phyloP scores from a whole-genome alignment of 2,888 invertebrate species.

The Nomada ferruginata region DNA sequence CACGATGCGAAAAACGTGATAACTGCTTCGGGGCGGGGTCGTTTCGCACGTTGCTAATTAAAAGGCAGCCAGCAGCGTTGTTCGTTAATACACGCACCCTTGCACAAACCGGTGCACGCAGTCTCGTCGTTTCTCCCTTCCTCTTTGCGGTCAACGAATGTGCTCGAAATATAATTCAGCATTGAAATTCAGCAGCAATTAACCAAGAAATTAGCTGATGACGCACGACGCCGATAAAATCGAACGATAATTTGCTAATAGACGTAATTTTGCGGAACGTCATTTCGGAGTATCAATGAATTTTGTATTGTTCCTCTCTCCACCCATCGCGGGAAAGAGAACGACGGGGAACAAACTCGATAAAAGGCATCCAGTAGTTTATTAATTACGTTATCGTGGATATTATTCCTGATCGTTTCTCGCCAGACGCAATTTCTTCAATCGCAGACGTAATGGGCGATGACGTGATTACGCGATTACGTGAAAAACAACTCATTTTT shows the following conservation, averaged over 20 bases:
- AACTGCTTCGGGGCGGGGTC: conserved; percentile 27
- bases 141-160: not conserved
- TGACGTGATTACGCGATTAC: not conserved
- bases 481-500: too few relatives aligned
- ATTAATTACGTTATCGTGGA: conserved; percentile 11
- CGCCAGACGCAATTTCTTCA: not conserved
- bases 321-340: not conserved
- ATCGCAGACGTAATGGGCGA: not conserved
- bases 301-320: conserved; percentile 31
- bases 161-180: conserved; percentile 20
- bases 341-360: conserved; percentile 7
- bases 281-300: conserved; percentile 37
- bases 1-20: conserved; percentile 20
- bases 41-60: conserved; percentile 51
- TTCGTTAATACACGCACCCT: conserved; percentile 29
- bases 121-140: not conserved
- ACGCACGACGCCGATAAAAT: conserved; percentile 19
- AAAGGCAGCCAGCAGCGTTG: conserved; percentile 41
- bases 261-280: conserved; percentile 31
- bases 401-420: not conserved
- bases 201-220: conserved; percentile 21
- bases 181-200: conserved; percentile 30
- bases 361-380: conserved; percentile 4
- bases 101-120: not conserved
- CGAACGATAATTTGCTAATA: conserved; percentile 32